phyloP scores from a whole-genome alignment of 2,797 vertebrate species.

The Eupleurogrammus muticus region DNA sequence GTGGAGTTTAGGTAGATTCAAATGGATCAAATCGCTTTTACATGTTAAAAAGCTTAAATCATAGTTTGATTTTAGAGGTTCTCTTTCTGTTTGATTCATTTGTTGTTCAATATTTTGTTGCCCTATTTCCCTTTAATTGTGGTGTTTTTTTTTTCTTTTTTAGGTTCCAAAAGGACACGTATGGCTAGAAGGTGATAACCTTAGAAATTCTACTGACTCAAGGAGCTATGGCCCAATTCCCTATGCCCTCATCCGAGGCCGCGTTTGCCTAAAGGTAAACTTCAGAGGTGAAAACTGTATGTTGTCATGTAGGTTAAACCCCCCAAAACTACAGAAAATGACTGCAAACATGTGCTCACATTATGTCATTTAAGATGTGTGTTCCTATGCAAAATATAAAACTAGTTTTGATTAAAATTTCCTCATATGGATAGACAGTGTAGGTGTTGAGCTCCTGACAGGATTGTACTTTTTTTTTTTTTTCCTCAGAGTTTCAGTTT shows the following conservation, averaged over 20 bases:
- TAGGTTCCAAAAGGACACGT: conserved; percentile 97
- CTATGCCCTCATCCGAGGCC: conserved; percentile 94
- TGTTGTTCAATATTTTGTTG: conserved; percentile 30
- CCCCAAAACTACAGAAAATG: background rate
- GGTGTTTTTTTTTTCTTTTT: conserved; percentile 38
- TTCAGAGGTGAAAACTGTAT: conserved; percentile 11
- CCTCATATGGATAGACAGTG: background rate
- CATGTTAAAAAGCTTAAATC: conserved; percentile 58
- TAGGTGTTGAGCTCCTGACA: background rate
- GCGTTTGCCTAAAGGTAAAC: conserved; percentile 95
- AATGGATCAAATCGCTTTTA: conserved; percentile 49
- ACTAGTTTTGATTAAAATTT: background rate
- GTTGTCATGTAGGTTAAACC: conserved; percentile 10
- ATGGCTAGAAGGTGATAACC: conserved; percentile 99
- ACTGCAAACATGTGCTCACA: no score
- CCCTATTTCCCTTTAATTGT: conserved; percentile 33
- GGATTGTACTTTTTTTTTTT: background rate
- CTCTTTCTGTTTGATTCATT: conserved; percentile 7
- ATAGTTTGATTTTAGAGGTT: conserved; percentile 6
- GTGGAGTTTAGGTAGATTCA: conserved; percentile 58
- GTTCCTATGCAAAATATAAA: background rate
- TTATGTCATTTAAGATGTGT: no score
- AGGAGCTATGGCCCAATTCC: conserved; percentile 96
- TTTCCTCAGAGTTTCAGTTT: background rate
- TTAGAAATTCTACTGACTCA: conserved; percentile 95